Percentiles rank a stretch among this genome's conserved stretches.
Evolutionary conservation across 2,888 invertebrate species (phyloP).

Genomic region (Chesias legatella): DNA sequence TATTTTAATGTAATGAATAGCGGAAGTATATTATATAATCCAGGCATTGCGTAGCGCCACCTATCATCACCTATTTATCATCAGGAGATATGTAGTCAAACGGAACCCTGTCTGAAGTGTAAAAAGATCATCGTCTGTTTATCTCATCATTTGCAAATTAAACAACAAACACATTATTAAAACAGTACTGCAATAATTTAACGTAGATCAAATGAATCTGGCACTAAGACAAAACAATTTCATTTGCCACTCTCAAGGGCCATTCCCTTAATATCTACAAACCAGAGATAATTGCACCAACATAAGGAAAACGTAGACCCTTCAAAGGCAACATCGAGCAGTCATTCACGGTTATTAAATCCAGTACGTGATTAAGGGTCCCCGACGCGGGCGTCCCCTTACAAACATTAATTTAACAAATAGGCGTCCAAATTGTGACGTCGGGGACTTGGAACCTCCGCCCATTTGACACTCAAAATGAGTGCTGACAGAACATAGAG

Average conservation of each 20-base stretch:
- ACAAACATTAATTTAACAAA: constrained; percentile 47
- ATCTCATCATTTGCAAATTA: constrained; percentile 4
- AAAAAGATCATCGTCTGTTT: neutral
- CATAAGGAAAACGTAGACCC: constrained; percentile 16
- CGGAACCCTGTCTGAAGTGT: no score
- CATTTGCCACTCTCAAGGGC: neutral
- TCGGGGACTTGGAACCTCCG: constrained; percentile 44
- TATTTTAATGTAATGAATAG: no score
- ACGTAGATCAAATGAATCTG: constrained; percentile 1
- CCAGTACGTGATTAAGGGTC: constrained; percentile 27
- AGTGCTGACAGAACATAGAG: constrained; percentile 16
- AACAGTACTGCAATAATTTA: no score
- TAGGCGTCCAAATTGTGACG: constrained; percentile 47
- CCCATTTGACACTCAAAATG: constrained; percentile 38
- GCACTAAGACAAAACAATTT: constrained; percentile 8
- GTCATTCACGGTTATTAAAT: constrained; percentile 27
- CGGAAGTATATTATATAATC: no score
- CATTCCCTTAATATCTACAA: constrained; percentile 5
- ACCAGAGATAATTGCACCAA: constrained; percentile 23
- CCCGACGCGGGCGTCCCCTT: constrained; percentile 26
- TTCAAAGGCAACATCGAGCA: constrained; percentile 9
- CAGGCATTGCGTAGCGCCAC: no score
- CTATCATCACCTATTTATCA: no score
- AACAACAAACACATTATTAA: no score
- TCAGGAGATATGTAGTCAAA: no score